Conservation (phyloP, 2,888 invertebrate genomes). For the Lasiommata megera region DNA sequence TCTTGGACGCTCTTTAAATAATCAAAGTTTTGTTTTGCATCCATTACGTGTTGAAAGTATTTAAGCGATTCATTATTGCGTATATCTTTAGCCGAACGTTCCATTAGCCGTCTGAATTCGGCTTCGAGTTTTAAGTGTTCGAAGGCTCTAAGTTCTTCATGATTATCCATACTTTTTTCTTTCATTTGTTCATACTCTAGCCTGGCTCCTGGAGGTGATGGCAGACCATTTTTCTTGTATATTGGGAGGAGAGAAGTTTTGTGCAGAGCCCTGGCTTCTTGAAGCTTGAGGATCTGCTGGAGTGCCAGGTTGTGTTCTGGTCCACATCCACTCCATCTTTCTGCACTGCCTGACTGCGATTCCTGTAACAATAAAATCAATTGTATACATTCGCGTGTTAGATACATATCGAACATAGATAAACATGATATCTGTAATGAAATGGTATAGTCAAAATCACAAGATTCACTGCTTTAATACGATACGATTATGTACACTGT, state of each 20-base stretch:
- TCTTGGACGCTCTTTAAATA: conserved; percentile 69
- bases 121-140: conserved; percentile 80
- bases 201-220: conserved; percentile 80
- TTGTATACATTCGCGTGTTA: too few species aligned
- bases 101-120: conserved; percentile 80
- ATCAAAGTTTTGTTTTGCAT: conserved; percentile 68
- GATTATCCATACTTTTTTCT: conserved; percentile 50
- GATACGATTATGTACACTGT: too few species aligned
- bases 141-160: conserved; percentile 64
- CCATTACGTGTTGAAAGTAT: conserved; percentile 73
- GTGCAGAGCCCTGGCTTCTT: conserved; percentile 89
- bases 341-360: conserved; percentile 89
- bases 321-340: conserved; percentile 94
- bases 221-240: conserved; percentile 69
- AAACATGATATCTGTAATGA: too few species aligned
- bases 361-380: conserved; percentile 84
- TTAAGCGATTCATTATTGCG: conserved; percentile 66
- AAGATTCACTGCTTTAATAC: too few species aligned
- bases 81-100: conserved; percentile 76
- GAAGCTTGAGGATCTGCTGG: conserved; percentile 94
- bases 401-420: too few species aligned
- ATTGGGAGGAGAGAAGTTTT: conserved; percentile 79
- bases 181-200: conserved; percentile 53
- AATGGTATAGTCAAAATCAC: too few species aligned
- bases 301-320: conserved; percentile 95